Conservation (phyloP, 2,888 invertebrate genomes). For the Hirudinaria manillensis region DNA sequence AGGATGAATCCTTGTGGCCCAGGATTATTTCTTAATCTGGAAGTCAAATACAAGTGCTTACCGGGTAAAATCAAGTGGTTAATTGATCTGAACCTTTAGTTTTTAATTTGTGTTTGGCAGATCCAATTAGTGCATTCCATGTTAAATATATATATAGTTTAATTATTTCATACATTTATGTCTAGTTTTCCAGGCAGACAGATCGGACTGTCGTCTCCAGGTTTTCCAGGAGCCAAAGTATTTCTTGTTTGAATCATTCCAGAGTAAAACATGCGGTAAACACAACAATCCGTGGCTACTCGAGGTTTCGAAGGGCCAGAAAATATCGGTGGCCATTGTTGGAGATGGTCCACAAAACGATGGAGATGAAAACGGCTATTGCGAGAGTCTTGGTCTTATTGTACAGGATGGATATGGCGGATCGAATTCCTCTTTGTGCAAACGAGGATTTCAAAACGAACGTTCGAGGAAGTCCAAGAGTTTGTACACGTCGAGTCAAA, state of each 20-base stretch:
- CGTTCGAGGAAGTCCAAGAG: neutral
- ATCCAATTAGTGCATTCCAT: neutral
- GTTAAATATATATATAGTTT: neutral
- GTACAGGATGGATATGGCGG: neutral
- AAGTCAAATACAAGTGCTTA: neutral
- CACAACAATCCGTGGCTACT: neutral
- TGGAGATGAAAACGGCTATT: neutral
- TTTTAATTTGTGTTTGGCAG: neutral
- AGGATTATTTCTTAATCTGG: slow-evolving; percentile 4
- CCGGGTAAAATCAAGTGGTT: neutral
- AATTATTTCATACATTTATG: neutral
- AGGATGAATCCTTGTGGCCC: neutral
- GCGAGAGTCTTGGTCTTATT: slow-evolving; percentile 5
- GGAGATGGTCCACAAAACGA: neutral
- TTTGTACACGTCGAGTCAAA: neutral
- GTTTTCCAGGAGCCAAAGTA: slow-evolving; percentile 1
- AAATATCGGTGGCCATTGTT: neutral
- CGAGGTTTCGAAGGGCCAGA: slow-evolving; percentile 18
- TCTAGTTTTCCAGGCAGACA: neutral
- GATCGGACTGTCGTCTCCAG: neutral
- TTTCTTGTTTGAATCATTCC: neutral
- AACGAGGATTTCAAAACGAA: neutral
- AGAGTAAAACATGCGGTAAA: neutral
- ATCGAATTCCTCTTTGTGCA: neutral
- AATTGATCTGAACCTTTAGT: too few relatives aligned